phyloP scores from a whole-genome alignment of 2,888 invertebrate species.

The Asteroscopus sphinx region DNA sequence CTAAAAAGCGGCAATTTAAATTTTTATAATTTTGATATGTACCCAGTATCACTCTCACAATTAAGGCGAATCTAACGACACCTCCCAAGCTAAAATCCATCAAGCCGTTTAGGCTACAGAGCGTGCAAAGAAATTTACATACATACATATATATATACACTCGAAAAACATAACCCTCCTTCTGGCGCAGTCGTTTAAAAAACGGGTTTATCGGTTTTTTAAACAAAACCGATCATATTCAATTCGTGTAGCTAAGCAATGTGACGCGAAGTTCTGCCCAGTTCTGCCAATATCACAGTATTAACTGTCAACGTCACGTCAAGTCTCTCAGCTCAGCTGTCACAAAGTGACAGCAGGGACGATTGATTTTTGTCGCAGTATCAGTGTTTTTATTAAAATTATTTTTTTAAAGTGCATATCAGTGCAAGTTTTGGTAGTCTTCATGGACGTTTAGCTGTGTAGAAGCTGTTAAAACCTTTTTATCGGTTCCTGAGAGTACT shows the following conservation, averaged over 20 bases:
- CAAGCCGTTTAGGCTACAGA: too few species aligned
- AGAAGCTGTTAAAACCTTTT: conserved; percentile 31
- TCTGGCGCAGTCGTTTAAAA: too few species aligned
- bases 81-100: too few species aligned
- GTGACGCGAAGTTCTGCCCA: not conserved
- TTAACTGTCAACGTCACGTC: conserved; percentile 28
- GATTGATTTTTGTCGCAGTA: conserved; percentile 56
- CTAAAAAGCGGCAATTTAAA: too few species aligned
- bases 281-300: conserved; percentile 16
- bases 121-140: too few species aligned
- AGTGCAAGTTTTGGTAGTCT: conserved; percentile 29
- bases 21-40: too few species aligned
- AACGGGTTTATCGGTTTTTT: not conserved
- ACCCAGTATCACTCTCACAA: too few species aligned
- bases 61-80: too few species aligned
- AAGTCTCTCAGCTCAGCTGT: conserved; percentile 45
- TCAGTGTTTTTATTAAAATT: conserved; percentile 49
- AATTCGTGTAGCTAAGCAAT: conserved; percentile 21
- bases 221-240: not conserved
- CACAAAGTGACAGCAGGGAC: conserved; percentile 41
- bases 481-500: conserved; percentile 33
- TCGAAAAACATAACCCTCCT: too few species aligned
- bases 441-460: conserved; percentile 55
- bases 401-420: conserved; percentile 25
- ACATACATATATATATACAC: too few species aligned